phyloP scores from a whole-genome alignment of 2,888 invertebrate genomes.

The Aspidiotus destructor region DNA sequence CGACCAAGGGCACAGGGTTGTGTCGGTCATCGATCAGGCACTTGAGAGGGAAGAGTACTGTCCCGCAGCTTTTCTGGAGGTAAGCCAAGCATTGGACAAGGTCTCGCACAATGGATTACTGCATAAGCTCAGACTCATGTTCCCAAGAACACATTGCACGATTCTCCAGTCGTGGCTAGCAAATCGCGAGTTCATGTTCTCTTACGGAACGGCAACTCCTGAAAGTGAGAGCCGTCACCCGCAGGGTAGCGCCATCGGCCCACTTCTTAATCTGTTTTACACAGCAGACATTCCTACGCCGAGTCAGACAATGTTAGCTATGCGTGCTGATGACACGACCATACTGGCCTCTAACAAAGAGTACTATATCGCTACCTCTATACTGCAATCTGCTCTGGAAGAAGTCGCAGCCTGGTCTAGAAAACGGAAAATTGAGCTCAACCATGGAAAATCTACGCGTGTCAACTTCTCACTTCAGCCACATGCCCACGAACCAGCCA shows the following conservation, averaged over 20 bases:
- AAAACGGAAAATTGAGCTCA: no score
- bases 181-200: neutral
- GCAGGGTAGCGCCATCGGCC: neutral
- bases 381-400: slow-evolving; percentile 7
- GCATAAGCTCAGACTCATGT: no score
- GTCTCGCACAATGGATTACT: neutral
- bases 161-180: neutral
- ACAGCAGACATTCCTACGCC: neutral
- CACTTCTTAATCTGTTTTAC: slow-evolving; percentile 6
- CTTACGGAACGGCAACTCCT: neutral
- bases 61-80: slow-evolving; percentile 37
- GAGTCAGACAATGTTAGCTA: neutral
- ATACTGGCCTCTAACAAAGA: neutral
- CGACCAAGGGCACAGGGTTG: slow-evolving; percentile 38
- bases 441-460: neutral
- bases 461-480: slow-evolving; percentile 3
- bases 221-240: neutral
- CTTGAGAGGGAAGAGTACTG: slow-evolving; percentile 37
- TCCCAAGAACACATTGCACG: neutral
- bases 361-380: neutral
- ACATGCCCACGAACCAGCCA: neutral
- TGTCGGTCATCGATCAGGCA: slow-evolving; percentile 36
- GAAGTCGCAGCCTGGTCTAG: neutral
- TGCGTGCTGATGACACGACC: slow-evolving; percentile 8
- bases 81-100: slow-evolving; percentile 5